These are phyloP conservation scores for Theristicus caerulescens DNA, from an alignment of 2,113 vertebrate genomes.

Conservation along the genomic window DNA sequence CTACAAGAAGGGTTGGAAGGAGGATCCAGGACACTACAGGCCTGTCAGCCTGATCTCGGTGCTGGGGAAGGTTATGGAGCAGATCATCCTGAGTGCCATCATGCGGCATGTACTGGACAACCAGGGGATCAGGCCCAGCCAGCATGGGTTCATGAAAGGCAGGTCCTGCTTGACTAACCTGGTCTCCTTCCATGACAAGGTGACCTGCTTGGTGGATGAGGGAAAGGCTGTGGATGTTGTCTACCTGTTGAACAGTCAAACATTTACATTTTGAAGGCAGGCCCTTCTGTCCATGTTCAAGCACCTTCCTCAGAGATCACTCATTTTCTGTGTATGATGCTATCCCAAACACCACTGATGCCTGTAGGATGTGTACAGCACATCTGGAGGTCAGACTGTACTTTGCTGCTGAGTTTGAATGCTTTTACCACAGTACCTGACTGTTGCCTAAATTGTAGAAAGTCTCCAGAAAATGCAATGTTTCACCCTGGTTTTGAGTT, in stretches of 20 bases:
- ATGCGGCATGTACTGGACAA: fast-evolving
- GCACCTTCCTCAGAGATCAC: not conserved
- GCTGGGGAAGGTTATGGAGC: not conserved
- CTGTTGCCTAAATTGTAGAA: not conserved
- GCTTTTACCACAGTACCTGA: not conserved
- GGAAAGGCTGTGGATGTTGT: too few relatives aligned
- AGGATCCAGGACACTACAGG: not conserved
- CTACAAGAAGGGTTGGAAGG: not conserved
- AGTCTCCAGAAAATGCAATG: not conserved
- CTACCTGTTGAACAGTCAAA: not conserved
- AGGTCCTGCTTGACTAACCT: not conserved
- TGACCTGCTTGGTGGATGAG: not conserved
- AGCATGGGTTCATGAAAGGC: not conserved
- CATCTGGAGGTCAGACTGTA: not conserved
- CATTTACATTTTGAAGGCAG: not conserved
- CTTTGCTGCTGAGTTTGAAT: not conserved
- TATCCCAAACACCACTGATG: not conserved
- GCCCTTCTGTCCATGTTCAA: not conserved
- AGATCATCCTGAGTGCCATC: not conserved
- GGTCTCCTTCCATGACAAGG: not conserved
- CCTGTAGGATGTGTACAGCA: not conserved
- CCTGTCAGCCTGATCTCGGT: not conserved
- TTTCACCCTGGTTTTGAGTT: not conserved
- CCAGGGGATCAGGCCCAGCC: not conserved
- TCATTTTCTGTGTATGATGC: not conserved